These are phyloP conservation scores for Vespertilio murinus DNA, from an alignment of 2,797 vertebrate genomes.

Conservation along the genomic window DNA sequence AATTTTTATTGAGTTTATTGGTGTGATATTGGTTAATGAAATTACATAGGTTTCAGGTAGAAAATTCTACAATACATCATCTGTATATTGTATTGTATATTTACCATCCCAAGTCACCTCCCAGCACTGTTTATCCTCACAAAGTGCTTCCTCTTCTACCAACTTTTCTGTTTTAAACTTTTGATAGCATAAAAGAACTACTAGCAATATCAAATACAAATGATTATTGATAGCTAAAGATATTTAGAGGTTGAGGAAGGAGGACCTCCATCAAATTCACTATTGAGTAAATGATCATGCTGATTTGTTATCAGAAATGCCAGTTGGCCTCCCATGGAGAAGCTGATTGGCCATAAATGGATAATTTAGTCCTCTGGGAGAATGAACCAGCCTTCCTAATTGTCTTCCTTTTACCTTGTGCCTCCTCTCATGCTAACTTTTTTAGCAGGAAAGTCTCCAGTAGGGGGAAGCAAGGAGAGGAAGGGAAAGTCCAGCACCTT, in stretches of 20 bases:
- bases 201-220: not conserved
- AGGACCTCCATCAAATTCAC: not conserved
- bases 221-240: not conserved
- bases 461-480: not conserved
- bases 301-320: not conserved
- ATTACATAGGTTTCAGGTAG: not conserved
- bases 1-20: not conserved
- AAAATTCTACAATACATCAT: not conserved
- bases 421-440: not conserved
- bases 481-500: not conserved
- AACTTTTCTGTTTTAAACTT: not conserved
- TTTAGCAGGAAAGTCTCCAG: not conserved
- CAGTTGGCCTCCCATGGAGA: not conserved
- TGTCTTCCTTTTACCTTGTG: not conserved
- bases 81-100: not conserved
- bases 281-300: not conserved
- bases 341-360: not conserved
- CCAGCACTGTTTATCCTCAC: not conserved
- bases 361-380: not conserved
- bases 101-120: not conserved
- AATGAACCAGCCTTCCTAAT: not conserved
- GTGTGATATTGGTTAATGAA: not conserved
- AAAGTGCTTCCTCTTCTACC: not conserved
- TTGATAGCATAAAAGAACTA: not conserved
- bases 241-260: slow-evolving; percentile 5